These are phyloP conservation scores for Iguana delicatissima DNA, from an alignment of 2,797 vertebrate species.

Conservation along the genomic window DNA sequence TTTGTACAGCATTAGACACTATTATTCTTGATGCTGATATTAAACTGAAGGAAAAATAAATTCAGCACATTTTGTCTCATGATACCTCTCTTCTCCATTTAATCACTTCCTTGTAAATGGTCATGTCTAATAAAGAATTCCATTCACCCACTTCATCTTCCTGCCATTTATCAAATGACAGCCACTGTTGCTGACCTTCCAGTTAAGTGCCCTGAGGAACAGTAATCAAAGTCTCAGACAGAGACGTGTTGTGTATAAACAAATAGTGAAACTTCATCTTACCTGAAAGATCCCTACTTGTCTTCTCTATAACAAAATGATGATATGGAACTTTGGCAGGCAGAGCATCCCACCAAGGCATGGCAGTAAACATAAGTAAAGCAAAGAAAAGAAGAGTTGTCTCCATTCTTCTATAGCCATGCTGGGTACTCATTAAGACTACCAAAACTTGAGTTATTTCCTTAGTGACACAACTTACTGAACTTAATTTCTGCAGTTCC, in stretches of 20 bases:
- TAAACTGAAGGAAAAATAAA: conserved; percentile 46
- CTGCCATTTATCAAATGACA: conserved; percentile 53
- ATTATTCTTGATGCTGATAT: conserved; percentile 48
- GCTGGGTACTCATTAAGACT: background rate
- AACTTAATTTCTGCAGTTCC: background rate
- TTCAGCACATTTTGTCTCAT: conserved; percentile 32
- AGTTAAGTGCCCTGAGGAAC: conserved; percentile 6
- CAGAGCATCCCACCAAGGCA: background rate
- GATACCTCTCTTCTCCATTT: conserved; percentile 33
- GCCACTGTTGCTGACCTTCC: conserved; percentile 46
- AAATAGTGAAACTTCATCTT: conserved; percentile 15
- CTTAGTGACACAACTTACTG: background rate
- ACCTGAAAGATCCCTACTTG: conserved; percentile 10
- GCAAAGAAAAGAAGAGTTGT: background rate
- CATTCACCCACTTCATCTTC: conserved; percentile 30
- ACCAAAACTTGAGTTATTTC: background rate
- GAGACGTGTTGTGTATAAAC: background rate
- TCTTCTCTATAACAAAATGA: background rate
- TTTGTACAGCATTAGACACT: conserved; percentile 1
- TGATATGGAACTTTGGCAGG: background rate
- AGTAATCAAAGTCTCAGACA: conserved; percentile 17
- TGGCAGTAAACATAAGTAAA: background rate
- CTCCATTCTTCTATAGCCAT: too few relatives aligned
- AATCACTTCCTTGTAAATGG: conserved; percentile 45
- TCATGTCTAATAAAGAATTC: conserved; percentile 55